Evolutionary conservation across 2,113 vertebrate species (phyloP), one percentile per base, ranked within the genome.

Genomic region (Rhinogobius similis): DNA sequence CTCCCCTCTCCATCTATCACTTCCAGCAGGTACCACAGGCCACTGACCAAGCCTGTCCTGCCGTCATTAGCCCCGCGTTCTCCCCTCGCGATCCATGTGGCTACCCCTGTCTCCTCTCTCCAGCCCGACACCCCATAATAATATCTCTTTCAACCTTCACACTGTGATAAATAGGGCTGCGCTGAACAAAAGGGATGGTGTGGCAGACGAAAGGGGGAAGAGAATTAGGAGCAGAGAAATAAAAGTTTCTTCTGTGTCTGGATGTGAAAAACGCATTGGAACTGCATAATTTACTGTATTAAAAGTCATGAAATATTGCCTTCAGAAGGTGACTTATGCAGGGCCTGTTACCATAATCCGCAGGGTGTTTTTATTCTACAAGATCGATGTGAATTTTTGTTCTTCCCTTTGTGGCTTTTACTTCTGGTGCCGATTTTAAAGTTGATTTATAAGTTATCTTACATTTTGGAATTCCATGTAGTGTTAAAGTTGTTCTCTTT

Each of bases 81-180:
- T 98, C 97, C 96, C 95, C 94, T 95, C 96, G 94, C 96, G 97
- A 98, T 99, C 96, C 97, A 95, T 98, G 96, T 96, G 95, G 95
- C 96, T 98, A 97, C 98, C 97, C 96, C 97, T 98, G 98, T 96
- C 97, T 97, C 95, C 96, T 96, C 95, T 98, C 96, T 95, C 94
- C 95, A 95, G 96, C 85, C 90, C 79, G 86, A 73, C 90, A 90
- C 90, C 88, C 90, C 96, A 98, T 99, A 99, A 99, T 99, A 99
- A 99, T 98, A 99, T 99, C 98, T 99, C 97, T 98, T 98, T 99
- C 98, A 99, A 98, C 98, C 97, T 99, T 99, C 97, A 99, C 96
- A 97, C 96, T 94, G 95, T 99, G 98, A 99, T 99, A 99, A 99
- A 99, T 98, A 99, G 98, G 96, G 95, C 29, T 93, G 94, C 91